Evolutionary conservation across 2,113 vertebrate species (phyloP).

Genomic region (Nymphicus hollandicus): DNA sequence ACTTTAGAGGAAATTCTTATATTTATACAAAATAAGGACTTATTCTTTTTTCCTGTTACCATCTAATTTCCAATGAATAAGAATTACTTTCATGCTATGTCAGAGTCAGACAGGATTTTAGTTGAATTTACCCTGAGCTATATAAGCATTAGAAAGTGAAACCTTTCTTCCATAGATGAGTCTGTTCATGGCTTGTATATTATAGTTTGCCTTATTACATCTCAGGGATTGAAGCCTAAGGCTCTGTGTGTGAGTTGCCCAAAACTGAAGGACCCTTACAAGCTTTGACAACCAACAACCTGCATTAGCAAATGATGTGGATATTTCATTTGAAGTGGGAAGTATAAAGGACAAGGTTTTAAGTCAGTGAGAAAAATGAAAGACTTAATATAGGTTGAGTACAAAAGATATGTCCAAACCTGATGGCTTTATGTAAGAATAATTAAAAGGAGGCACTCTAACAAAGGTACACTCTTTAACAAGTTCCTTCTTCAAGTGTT

Average conservation of each 20-base stretch:
- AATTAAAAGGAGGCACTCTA: constrained; percentile 42
- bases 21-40: constrained; percentile 62
- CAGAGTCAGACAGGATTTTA: constrained; percentile 44
- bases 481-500: constrained; percentile 20
- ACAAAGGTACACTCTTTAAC: not conserved
- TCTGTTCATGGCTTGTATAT: constrained; percentile 33
- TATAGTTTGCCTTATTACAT: constrained; percentile 56
- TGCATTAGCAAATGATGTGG: constrained; percentile 64
- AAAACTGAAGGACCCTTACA: constrained; percentile 51
- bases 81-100: constrained; percentile 74
- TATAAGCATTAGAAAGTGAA: constrained; percentile 35
- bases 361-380: constrained; percentile 55
- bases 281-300: constrained; percentile 45
- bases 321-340: constrained; percentile 66
- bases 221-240: constrained; percentile 42
- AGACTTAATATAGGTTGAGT: constrained; percentile 51
- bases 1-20: constrained; percentile 52
- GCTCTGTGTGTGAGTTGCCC: constrained; percentile 24
- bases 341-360: constrained; percentile 54
- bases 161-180: constrained; percentile 43
- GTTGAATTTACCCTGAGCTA: constrained; percentile 67
- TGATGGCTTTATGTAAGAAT: constrained; percentile 45
- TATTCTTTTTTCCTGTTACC: constrained; percentile 59
- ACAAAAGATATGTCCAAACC: constrained; percentile 46
- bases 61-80: constrained; percentile 80